Conservation (phyloP, 2,113 vertebrate genomes). For the Gobio gobio region DNA sequence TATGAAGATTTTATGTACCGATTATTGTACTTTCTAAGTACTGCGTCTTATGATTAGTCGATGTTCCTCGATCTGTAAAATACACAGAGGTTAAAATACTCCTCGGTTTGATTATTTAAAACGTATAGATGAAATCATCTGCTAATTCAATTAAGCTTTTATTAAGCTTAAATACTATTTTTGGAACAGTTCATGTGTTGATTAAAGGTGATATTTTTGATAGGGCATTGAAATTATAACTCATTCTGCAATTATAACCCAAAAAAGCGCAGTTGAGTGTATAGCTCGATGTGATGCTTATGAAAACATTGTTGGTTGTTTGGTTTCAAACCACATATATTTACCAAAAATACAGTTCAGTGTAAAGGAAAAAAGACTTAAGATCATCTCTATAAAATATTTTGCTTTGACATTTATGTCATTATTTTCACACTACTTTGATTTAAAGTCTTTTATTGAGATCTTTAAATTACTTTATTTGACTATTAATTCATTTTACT, state of each 20-base stretch:
- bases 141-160: conserved; percentile 58
- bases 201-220: conserved; percentile 76
- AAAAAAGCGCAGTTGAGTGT: background rate
- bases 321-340: background rate
- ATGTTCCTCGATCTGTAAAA: conserved; percentile 12
- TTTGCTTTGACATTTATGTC: conserved; percentile 15
- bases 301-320: background rate
- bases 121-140: conserved; percentile 59
- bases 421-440: conserved; percentile 14
- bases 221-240: conserved; percentile 61
- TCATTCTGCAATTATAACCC: conserved; percentile 30
- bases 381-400: background rate
- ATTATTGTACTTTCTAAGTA: conserved; percentile 32
- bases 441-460: background rate
- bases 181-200: conserved; percentile 64
- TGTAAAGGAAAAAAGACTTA: background rate
- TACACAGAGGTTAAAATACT: conserved; percentile 19
- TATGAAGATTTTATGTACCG: conserved; percentile 8
- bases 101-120: conserved; percentile 49
- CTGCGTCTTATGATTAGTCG: background rate
- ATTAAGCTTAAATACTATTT: conserved; percentile 72
- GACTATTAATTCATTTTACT: background rate
- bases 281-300: background rate
- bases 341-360: background rate
- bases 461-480: background rate